Conservation (phyloP, 2,797 vertebrate species). For the Pantherophis vulpinus region DNA sequence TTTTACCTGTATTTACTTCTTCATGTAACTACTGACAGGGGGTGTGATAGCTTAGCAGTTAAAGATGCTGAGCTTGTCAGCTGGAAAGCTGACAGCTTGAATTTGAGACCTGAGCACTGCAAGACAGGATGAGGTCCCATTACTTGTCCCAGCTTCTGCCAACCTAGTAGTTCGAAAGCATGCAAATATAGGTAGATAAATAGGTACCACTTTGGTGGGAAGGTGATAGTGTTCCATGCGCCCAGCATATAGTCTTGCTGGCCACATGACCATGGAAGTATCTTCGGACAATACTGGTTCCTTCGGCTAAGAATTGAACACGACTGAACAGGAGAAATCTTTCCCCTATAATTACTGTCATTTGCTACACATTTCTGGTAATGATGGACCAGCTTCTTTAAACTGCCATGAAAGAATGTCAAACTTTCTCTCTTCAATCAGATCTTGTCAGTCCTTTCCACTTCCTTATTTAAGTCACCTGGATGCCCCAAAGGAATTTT, state of each 20-base stretch:
- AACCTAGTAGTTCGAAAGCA: not conserved
- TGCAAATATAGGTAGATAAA: not conserved
- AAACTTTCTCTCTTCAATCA: not conserved
- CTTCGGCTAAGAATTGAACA: not conserved
- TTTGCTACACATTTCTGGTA: not conserved
- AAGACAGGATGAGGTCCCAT: not conserved
- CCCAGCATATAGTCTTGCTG: not conserved
- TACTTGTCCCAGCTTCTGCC: not conserved
- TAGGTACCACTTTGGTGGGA: not conserved
- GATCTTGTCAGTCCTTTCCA: not conserved
- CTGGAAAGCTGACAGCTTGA: no score
- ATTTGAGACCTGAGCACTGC: not conserved
- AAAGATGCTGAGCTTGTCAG: no score
- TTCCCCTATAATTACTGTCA: not conserved
- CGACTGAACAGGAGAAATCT: not conserved
- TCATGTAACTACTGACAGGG: not conserved
- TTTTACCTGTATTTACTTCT: not conserved
- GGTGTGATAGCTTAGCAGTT: not conserved
- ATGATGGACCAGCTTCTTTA: not conserved
- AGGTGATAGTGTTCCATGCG: not conserved
- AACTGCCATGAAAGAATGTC: not conserved
- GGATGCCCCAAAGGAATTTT: not conserved
- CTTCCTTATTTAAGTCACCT: not conserved
- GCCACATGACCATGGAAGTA: not conserved
- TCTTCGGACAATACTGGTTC: not conserved